phyloP scores from a whole-genome alignment of 1,140 invertebrate genomes.

The Prorops nasuta region DNA sequence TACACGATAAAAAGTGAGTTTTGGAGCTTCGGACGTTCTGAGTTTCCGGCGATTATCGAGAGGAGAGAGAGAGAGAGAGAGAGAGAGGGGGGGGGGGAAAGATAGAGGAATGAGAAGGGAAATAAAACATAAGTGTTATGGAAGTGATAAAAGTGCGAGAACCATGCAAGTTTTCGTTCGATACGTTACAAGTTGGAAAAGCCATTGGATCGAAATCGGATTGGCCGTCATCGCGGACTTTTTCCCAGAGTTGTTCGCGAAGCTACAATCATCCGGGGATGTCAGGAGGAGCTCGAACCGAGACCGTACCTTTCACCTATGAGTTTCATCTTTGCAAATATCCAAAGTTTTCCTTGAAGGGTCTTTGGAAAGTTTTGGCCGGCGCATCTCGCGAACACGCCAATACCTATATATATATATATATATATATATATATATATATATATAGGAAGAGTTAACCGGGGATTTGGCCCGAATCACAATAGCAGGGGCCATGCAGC shows the following conservation, averaged over 20 bases:
- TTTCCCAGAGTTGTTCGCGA: neutral
- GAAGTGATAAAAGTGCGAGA: too few species aligned
- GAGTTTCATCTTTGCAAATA: neutral
- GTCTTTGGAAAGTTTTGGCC: too few species aligned
- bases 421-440: too few species aligned
- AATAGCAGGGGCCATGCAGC: too few species aligned
- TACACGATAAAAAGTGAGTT: too few species aligned
- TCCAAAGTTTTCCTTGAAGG: neutral
- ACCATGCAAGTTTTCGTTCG: neutral
- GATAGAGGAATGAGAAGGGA: too few species aligned
- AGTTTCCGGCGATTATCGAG: neutral
- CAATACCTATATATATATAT: slow-evolving; percentile 1
- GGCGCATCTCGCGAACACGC: too few species aligned
- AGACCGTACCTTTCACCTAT: neutral
- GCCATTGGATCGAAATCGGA: neutral
- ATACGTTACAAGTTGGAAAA: neutral
- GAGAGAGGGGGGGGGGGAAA: too few species aligned
- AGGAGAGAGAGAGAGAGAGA: neutral
- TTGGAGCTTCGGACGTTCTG: neutral
- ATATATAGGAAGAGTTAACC: too few species aligned
- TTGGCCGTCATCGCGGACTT: neutral
- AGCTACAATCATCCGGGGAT: neutral
- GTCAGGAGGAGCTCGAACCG: neutral
- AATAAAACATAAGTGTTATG: too few species aligned
- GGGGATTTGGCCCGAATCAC: too few species aligned